Percentiles rank a stretch among this genome's conserved stretches.
Conservation (phyloP, 2,888 invertebrate genomes). For the Rhamphomyia laevipes region DNA sequence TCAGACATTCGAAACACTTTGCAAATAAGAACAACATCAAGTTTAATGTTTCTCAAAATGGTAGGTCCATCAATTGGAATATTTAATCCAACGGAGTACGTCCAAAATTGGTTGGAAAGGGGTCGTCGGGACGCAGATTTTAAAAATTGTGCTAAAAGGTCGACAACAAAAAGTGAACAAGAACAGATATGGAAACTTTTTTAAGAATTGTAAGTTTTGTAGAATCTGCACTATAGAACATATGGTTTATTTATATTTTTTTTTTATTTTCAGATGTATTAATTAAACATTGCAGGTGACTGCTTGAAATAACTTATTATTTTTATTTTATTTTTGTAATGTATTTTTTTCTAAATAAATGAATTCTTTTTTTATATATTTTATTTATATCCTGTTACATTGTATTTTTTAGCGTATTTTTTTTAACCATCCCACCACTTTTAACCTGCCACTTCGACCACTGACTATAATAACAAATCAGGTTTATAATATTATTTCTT, state of each 20-base stretch:
- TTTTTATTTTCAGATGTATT: background rate
- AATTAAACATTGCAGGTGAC: background rate
- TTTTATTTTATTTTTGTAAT: background rate
- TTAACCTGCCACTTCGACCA: background rate
- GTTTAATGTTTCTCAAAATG: background rate
- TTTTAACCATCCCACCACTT: background rate
- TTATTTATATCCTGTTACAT: background rate
- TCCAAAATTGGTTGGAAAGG: background rate
- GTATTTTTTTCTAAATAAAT: background rate
- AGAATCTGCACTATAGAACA: background rate
- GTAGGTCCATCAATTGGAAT: background rate
- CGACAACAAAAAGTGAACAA: background rate
- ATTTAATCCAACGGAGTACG: background rate
- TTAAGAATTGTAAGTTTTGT: background rate
- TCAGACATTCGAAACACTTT: background rate
- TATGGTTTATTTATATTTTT: background rate
- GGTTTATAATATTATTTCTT: too few relatives aligned
- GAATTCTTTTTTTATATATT: background rate
- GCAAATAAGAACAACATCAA: background rate
- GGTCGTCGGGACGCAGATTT: background rate
- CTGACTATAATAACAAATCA: too few relatives aligned
- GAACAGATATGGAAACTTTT: slow-evolving; percentile 1
- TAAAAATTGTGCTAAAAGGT: background rate
- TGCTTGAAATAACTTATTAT: background rate
- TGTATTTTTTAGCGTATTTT: too few relatives aligned